Evolutionary conservation across 2,113 vertebrate genomes (phyloP).

Genomic region (Prionailurus bengalensis): DNA sequence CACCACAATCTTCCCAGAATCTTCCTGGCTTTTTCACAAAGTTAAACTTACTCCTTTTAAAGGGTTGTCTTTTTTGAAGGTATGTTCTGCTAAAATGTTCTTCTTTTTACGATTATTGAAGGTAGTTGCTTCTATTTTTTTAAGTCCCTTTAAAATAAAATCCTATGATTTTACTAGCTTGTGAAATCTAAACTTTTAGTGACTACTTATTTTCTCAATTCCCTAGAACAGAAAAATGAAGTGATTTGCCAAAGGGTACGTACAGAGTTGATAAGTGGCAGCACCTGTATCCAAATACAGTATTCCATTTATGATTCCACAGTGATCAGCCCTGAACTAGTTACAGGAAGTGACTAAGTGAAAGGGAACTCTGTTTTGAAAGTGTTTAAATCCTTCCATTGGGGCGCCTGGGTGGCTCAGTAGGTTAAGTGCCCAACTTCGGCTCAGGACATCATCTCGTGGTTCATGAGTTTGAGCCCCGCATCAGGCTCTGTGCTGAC

Average conservation of each 20-base stretch:
- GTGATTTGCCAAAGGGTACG: not conserved
- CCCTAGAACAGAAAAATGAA: not conserved
- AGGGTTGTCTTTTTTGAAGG: conserved; percentile 14
- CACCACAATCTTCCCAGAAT: not conserved
- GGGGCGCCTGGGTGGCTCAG: too few relatives aligned
- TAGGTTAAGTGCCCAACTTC: too few relatives aligned
- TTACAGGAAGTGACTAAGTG: not conserved
- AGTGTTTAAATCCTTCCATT: not conserved
- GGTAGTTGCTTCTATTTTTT: not conserved
- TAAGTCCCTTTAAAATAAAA: not conserved
- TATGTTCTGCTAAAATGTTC: not conserved
- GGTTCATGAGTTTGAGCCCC: too few relatives aligned
- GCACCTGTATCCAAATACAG: not conserved
- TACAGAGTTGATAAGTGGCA: not conserved
- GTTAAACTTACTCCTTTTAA: conserved; percentile 19
- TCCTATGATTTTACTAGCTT: not conserved
- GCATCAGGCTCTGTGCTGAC: too few relatives aligned
- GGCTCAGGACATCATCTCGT: too few relatives aligned
- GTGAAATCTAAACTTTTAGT: conserved; percentile 6
- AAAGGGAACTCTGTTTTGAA: conserved; percentile 1
- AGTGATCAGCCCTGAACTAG: not conserved
- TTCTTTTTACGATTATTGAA: not conserved
- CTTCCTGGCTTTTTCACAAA: not conserved
- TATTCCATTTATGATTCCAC: not conserved
- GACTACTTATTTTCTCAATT: not conserved